These are phyloP conservation scores for Zaprionus inermis DNA, from an alignment of 1,140 invertebrate genomes.

Conservation along the genomic window DNA sequence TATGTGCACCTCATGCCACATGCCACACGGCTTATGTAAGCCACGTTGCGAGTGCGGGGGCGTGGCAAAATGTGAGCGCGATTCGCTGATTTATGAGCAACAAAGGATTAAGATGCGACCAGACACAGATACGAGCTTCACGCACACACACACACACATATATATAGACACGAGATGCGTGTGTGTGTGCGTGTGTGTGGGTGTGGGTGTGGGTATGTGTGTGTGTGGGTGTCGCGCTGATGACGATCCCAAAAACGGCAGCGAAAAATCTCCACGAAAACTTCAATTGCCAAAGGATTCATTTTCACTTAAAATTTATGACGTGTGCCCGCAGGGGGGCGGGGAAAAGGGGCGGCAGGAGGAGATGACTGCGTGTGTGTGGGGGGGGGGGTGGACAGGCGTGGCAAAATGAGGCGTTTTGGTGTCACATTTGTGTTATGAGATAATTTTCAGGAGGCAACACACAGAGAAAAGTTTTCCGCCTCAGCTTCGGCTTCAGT, in stretches of 20 bases:
- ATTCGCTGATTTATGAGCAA: slow-evolving; percentile 81
- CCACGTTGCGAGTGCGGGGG: neutral
- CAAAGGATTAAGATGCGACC: slow-evolving; percentile 79
- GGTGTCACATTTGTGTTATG: slow-evolving; percentile 79
- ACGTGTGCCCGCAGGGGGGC: slow-evolving; percentile 44
- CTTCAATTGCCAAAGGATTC: slow-evolving; percentile 82
- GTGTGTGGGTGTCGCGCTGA: slow-evolving; percentile 43
- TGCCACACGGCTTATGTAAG: slow-evolving; percentile 54
- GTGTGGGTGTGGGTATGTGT: slow-evolving; percentile 23
- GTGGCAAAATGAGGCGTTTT: slow-evolving; percentile 39
- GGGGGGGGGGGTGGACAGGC: slow-evolving; percentile 5
- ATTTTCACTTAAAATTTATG: slow-evolving; percentile 83
- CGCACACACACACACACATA: neutral
- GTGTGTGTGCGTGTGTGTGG: slow-evolving; percentile 24
- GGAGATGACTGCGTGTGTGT: slow-evolving; percentile 6
- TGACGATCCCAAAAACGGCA: slow-evolving; percentile 70
- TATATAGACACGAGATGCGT: slow-evolving; percentile 6
- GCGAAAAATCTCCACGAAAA: slow-evolving; percentile 72
- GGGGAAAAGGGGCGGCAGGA: neutral
- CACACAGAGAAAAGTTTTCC: slow-evolving; percentile 60
- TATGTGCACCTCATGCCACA: slow-evolving; percentile 60
- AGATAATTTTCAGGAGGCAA: slow-evolving; percentile 65
- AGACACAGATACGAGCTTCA: slow-evolving; percentile 1
- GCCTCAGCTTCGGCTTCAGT: slow-evolving; percentile 42
- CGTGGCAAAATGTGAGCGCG: slow-evolving; percentile 60